Base-by-base conservation (phyloP, 2,888 invertebrate species). In the Anodontia alba region DNA sequence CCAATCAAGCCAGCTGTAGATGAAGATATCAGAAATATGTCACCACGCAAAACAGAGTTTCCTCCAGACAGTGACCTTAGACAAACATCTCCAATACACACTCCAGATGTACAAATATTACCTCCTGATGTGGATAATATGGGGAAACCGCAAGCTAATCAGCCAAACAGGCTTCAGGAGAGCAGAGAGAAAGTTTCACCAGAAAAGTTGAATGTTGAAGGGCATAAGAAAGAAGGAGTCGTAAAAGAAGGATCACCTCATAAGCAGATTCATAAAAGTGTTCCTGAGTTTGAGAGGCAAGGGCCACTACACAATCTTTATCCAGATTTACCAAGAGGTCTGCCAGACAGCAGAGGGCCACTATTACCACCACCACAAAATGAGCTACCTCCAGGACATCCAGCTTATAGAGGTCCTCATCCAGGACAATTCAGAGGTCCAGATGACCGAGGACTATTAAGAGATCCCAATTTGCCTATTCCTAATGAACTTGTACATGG, bases 231-330 rank as follows among this genome's bases (percentile, higher is more conserved):
- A 15, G 46, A 46, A 46, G 17, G n/a, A 3, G 15, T 67, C 26
- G 3, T 26, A 67, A 31, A 33, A 17, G 33, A 36, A 36, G 67
- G 67, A 8, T 67, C 67, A 5, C 67, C 67, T 33, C 17, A 23
- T 31, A 46, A 57, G 29, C 36, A 26, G 23, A 57, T 42, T 31
- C 67, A 33, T 67, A 15, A 67, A 42, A 17, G 42, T 67, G 26
- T 54, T 54, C 54, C 54, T 8, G 54, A 54, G n/a, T n/a, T 67
- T 36, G 73, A 78, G 72, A 73, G 66, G 68, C 31, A 46, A 36
- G 68, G 2, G 8, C 33, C 46, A 62, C 23, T 51, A 2, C 49
- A 31, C 17, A 62, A 77, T 36, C 42, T 51, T n/a, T 12, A 49
- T 46, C 54, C 36, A 54, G 66, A 29, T 12, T 7, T 49, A 20